Percentiles rank a stretch among this genome's conserved stretches.
Conservation (phyloP, 2,888 invertebrate species). For the Therioaphis trifolii region DNA sequence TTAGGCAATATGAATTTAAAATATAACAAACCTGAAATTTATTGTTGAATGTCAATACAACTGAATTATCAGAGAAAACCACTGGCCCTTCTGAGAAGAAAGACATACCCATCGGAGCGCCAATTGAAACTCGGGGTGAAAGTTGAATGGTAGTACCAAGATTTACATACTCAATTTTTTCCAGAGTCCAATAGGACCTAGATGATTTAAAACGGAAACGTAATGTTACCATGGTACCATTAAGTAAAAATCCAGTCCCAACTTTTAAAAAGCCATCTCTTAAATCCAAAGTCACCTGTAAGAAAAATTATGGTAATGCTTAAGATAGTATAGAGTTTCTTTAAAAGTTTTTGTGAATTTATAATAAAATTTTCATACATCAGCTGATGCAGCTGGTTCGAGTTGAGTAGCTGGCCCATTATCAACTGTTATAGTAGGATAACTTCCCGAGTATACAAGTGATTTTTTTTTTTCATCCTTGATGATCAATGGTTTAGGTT, state of each 20-base stretch:
- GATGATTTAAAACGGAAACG: constrained; percentile 51
- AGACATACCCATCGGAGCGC: constrained; percentile 38
- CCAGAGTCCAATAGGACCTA: constrained; percentile 38
- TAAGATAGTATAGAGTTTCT: neutral
- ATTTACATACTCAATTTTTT: constrained; percentile 39
- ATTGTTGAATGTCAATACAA: constrained; percentile 30
- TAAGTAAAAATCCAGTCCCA: neutral
- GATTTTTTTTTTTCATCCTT: constrained; percentile 33
- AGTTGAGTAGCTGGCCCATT: constrained; percentile 20
- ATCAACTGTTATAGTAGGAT: constrained; percentile 44
- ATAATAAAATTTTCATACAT: constrained; percentile 14
- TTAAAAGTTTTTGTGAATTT: neutral
- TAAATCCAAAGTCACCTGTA: constrained; percentile 20
- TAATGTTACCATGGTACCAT: constrained; percentile 26
- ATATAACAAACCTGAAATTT: constrained; percentile 53
- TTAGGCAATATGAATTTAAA: neutral
- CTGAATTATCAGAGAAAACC: constrained; percentile 20
- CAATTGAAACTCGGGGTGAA: neutral
- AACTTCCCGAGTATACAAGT: constrained; percentile 58
- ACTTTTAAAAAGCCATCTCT: constrained; percentile 44
- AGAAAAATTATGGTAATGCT: too few species aligned
- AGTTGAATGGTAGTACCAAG: neutral
- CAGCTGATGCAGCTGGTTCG: neutral
- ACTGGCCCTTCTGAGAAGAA: constrained; percentile 52
- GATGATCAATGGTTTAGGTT: constrained; percentile 45